A percentile compares a stretch with the other conserved stretches of the same genome.
Conservation (phyloP, 2,888 invertebrate genomes). For the Lysandra bellargus region DNA sequence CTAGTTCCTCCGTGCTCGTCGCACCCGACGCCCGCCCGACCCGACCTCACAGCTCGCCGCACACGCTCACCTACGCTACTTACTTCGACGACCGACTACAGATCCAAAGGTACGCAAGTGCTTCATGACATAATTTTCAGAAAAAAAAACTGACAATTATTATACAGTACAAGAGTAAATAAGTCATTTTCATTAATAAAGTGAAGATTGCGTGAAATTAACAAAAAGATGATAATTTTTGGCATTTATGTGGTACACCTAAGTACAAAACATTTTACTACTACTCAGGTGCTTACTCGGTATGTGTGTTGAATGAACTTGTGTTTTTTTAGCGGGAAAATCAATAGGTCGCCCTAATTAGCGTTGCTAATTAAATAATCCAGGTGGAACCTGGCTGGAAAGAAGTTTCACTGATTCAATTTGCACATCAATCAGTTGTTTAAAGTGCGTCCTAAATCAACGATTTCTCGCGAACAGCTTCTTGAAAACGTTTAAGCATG, state of each 20-base stretch:
- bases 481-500: conserved; percentile 69
- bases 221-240: background rate
- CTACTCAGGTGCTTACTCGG: no score
- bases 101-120: conserved; percentile 63
- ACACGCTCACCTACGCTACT: conserved; percentile 42
- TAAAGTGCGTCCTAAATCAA: conserved; percentile 66
- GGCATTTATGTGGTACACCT: background rate
- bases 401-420: background rate
- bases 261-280: background rate
- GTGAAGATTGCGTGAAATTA: background rate
- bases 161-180: no score
- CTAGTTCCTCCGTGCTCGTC: conserved; percentile 72
- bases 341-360: background rate
- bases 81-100: conserved; percentile 46
- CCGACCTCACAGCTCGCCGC: conserved; percentile 40
- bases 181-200: background rate
- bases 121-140: background rate
- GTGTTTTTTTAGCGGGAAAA: background rate
- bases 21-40: conserved; percentile 63
- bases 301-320: background rate
- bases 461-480: conserved; percentile 71
- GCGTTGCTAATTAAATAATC: background rate
- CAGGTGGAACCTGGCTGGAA: background rate
- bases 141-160: background rate
- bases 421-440: conserved; percentile 10